Evolutionary conservation across 2,113 vertebrate genomes (phyloP).

Genomic region (Chaenogobius annularis): DNA sequence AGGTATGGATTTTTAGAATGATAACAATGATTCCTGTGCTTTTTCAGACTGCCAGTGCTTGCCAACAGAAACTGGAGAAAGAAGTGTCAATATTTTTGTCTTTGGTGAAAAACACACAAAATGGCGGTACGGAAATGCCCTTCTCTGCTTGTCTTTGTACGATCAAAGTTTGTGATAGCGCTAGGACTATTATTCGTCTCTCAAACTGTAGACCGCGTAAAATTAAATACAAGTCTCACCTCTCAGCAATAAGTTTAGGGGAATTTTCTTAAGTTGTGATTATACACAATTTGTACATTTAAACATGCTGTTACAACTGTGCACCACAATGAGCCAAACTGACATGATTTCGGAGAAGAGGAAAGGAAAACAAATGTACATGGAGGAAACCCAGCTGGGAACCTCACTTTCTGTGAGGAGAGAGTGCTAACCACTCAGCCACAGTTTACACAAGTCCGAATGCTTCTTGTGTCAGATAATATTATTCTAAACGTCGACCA

Average conservation of each 20-base stretch:
- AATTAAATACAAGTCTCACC: not conserved
- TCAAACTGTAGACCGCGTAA: not conserved
- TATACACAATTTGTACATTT: not conserved
- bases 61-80: constrained; percentile 82
- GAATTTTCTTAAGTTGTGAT: not conserved
- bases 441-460: too few relatives aligned
- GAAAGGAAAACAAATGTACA: too few relatives aligned
- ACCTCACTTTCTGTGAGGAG: not conserved
- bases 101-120: constrained; percentile 82
- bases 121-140: constrained; percentile 45
- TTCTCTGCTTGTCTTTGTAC: not conserved
- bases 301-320: too few relatives aligned
- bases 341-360: too few relatives aligned
- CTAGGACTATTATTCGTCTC: not conserved
- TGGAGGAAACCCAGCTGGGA: too few relatives aligned
- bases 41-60: constrained; percentile 80
- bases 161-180: not conserved
- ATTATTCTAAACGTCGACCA: too few relatives aligned
- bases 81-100: constrained; percentile 85
- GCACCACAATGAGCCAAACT: too few relatives aligned
- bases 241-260: not conserved
- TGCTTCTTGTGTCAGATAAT: too few relatives aligned
- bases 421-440: too few relatives aligned
- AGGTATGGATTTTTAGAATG: not conserved
- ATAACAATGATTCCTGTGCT: constrained; percentile 20